Conservation (phyloP, 2,113 vertebrate species). For the Lucifuga dentata region DNA sequence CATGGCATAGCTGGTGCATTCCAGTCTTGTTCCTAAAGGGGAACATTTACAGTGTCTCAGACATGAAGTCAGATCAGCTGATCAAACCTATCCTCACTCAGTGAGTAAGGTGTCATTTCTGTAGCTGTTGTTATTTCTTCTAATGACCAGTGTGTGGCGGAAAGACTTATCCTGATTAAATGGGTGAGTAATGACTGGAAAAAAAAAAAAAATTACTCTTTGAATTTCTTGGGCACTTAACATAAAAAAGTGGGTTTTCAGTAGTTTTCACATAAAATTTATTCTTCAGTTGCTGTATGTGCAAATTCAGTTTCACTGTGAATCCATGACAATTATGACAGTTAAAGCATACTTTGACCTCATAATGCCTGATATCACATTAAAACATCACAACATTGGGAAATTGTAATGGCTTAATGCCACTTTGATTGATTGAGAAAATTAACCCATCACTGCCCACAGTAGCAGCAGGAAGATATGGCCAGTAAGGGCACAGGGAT, state of each 20-base stretch:
- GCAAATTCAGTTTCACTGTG: too few species aligned
- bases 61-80: not conserved
- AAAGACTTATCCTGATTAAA: too few species aligned
- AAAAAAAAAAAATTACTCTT: too few species aligned
- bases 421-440: slow-evolving; percentile 35
- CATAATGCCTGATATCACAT: slow-evolving; percentile 18
- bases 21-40: too few species aligned
- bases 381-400: slow-evolving; percentile 22
- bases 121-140: not conserved
- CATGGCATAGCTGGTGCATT: too few species aligned
- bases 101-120: not conserved
- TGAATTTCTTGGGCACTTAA: too few species aligned
- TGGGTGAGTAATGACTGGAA: too few species aligned
- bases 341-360: slow-evolving; percentile 25
- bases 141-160: not conserved
- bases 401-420: slow-evolving; percentile 11
- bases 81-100: too few species aligned
- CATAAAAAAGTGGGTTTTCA: too few species aligned
- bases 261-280: too few species aligned
- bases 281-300: too few species aligned
- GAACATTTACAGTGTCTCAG: not conserved
- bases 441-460: slow-evolving; percentile 26
- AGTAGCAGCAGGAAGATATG: slow-evolving; percentile 39
- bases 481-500: slow-evolving; percentile 40
- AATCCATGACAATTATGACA: too few species aligned